Base-by-base conservation (phyloP, 2,113 vertebrate genomes). In the Parus major region DNA sequence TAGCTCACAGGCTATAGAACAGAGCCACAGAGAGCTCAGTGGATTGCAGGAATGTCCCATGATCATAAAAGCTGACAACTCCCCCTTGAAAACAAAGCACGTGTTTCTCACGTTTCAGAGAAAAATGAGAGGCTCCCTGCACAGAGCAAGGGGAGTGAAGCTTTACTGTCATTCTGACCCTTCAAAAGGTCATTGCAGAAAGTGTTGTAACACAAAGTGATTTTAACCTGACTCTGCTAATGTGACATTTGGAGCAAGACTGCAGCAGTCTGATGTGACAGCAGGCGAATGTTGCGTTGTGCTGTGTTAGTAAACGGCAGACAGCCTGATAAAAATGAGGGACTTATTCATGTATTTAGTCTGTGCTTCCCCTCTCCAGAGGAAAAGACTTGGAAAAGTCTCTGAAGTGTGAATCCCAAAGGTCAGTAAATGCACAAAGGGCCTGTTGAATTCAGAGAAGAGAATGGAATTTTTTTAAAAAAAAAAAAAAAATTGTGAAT, bases 161-260 rank as follows among this genome's bases (percentile, higher is more conserved):
- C 31, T 65, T 79, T 87, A 63, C 86, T 92, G 36, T 90, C 80
- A 33, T 73, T 80, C 78, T 72, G 59, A 49, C 24, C 81, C 95
- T 94, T 97, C 90, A 60, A 97, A 98, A 96, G 91, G 94, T 97
- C 96, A 88, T 49, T 65, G 87, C 53, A 36, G 80, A 88, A 93
- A 94, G 88, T 93, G 82, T 91, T 92, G 28, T 92, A 92, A 86
- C 73, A 92, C 66, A 77, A 93, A 96, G 95, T 91, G 95, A 95
- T 96, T 95, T 92, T 96, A 86, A 77, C 91, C 96, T 92, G 92
- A 83, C 90, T 96, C 94, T 96, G 93, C 81, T 96, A 96, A 97
- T 96, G 91, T 97, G 98, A 96, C 97, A 98, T 98, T 98, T 98
- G 90, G 95, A 95, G 60, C 88, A 79, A 57, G 79, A 80, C 76